These are phyloP conservation scores for Halcyon leucocephala DNA, from an alignment of 2,797 vertebrate species.

Conservation along the genomic window DNA sequence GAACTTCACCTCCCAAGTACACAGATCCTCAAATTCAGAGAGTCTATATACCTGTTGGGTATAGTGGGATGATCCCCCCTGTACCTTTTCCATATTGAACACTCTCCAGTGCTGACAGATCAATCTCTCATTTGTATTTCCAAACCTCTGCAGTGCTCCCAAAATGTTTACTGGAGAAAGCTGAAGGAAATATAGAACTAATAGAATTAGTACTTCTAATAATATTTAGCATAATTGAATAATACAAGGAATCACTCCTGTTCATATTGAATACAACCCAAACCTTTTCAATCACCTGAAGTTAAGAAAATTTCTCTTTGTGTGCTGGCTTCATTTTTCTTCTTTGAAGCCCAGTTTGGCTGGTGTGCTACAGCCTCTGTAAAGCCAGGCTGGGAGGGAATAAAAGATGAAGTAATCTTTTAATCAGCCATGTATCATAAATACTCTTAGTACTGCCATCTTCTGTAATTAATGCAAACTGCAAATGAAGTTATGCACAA, in stretches of 20 bases:
- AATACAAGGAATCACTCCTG: neutral
- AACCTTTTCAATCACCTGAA: neutral
- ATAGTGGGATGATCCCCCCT: neutral
- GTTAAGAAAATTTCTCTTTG: neutral
- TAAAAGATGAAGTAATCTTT: constrained; percentile 4
- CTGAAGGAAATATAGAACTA: neutral
- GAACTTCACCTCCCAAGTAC: neutral
- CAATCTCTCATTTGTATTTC: neutral
- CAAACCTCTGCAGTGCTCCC: neutral
- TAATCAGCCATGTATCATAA: neutral
- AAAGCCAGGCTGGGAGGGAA: neutral
- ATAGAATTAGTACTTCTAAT: neutral
- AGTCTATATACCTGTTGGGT: neutral
- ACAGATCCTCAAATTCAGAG: neutral
- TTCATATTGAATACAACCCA: neutral
- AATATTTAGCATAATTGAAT: neutral
- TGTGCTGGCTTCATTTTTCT: neutral
- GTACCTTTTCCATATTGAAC: neutral
- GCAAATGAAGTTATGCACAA: neutral
- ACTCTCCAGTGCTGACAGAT: neutral
- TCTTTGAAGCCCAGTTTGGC: neutral
- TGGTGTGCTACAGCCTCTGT: neutral
- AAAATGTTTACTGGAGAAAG: neutral
- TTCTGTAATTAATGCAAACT: constrained; percentile 61
- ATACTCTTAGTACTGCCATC: constrained; percentile 68